Percentiles rank a stretch among this genome's conserved stretches.
Conservation (phyloP, 1,140 invertebrate species). For the Pogonomyrmex barbatus region DNA sequence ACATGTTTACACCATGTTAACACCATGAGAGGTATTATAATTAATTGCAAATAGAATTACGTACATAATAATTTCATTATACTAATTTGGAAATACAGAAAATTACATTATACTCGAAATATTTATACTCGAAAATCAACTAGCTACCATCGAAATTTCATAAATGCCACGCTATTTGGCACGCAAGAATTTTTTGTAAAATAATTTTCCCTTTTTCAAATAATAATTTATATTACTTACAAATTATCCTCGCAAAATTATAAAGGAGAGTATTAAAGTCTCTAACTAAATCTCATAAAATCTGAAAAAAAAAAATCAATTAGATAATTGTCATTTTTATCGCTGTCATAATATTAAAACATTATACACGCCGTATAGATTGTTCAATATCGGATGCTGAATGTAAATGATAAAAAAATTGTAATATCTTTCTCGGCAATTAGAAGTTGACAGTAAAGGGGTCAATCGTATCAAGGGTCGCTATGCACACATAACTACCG, state of each 20-base stretch:
- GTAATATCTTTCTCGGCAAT: constrained; percentile 8
- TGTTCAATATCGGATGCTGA: background rate
- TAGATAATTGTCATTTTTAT: background rate
- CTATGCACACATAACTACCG: background rate
- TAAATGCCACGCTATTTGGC: background rate
- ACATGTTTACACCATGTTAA: constrained; percentile 16
- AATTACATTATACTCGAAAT: background rate
- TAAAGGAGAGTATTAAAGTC: background rate
- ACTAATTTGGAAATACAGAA: background rate
- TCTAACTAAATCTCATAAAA: too few relatives aligned
- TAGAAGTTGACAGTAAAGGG: constrained; percentile 26
- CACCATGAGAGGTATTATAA: background rate
- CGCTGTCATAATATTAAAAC: background rate
- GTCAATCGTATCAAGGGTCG: constrained; percentile 42
- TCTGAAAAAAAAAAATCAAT: too few relatives aligned
- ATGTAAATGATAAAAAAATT: constrained; percentile 21
- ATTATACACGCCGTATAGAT: background rate
- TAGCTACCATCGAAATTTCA: background rate
- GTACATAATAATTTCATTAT: background rate
- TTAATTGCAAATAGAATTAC: background rate
- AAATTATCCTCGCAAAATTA: background rate
- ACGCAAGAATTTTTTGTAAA: background rate
- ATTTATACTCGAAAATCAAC: background rate
- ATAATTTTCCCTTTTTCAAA: background rate
- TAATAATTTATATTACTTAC: constrained; percentile 9